These are phyloP conservation scores for Saccostrea glomerata DNA, from an alignment of 1,140 invertebrate genomes.

Conservation along the genomic window DNA sequence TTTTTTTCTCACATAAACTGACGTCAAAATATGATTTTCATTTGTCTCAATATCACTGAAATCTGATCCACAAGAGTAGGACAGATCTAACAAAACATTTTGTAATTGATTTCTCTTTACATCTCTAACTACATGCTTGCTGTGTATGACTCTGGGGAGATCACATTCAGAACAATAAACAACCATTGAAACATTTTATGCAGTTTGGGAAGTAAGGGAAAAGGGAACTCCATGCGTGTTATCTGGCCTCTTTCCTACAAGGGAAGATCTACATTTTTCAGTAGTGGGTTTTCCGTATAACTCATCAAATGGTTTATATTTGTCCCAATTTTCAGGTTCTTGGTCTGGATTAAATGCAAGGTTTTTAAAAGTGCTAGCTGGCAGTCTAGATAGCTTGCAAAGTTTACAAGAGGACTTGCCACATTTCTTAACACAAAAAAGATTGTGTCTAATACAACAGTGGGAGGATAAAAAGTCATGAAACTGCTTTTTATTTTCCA, in stretches of 20 bases:
- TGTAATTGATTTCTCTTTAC: conserved; percentile 14
- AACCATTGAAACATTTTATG: conserved; percentile 3
- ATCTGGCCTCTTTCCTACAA: too few species aligned
- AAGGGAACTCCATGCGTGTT: conserved; percentile 39
- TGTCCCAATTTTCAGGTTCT: too few species aligned
- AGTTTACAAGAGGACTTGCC: too few species aligned
- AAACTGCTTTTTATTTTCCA: not conserved
- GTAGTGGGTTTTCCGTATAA: too few species aligned
- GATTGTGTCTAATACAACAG: too few species aligned
- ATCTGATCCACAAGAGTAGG: not conserved
- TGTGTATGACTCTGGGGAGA: conserved; percentile 38
- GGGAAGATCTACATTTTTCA: too few species aligned
- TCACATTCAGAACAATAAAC: conserved; percentile 33
- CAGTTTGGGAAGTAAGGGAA: conserved; percentile 39
- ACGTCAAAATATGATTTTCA: not conserved
- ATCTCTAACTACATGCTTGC: not conserved
- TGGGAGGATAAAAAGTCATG: not conserved
- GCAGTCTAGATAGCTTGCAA: too few species aligned
- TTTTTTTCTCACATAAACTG: not conserved
- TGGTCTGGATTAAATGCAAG: too few species aligned
- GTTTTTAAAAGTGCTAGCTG: too few species aligned
- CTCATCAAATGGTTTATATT: too few species aligned
- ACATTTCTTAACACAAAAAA: too few species aligned
- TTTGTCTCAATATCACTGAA: not conserved
- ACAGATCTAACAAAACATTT: not conserved